Base-by-base conservation (phyloP, 2,888 invertebrate genomes). In the Hypercompe scribonia region DNA sequence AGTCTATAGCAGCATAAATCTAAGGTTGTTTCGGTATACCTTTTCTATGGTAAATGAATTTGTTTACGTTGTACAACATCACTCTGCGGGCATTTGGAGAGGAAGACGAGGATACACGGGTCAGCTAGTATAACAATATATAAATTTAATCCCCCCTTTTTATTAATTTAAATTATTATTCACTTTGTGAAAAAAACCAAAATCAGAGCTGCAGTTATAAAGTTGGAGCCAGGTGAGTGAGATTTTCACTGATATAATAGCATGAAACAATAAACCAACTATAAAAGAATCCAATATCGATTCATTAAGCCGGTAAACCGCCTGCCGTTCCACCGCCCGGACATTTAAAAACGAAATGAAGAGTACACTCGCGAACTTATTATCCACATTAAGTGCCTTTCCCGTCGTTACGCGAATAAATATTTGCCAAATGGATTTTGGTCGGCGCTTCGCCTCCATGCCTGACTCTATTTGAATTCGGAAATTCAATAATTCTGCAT, bases 401-500 rank as follows among this genome's bases (percentile, higher is more conserved):
- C 79, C 76, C 79, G 78, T 80, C 81, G 81, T 82, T 81, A 82
- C 76, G 80, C 77, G 76, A 82, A 86, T 86, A 87, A 90, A 89
- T 88, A 88, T 90, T 88, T 88, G 84, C 85, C 87, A 90, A 90
- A 89, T 89, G 88, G 88, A 90, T 88, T 90, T 90, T 88, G 89
- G 90, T 89, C 85, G 81, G 82, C 81, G 77, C 81, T 79, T 78
- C 84, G 78, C 78, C 76, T 81, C 84, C 39, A 78, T 76, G 78
- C 86, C 84, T 83, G 81, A 79, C 84, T 87, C 86, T 88, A 88
- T 88, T 89, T 85, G 88, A 78, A 90, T 90, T 89, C 83, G 88
- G 88, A 90, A 92, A 92, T 91, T 92, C 91, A 92, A 93, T 93
- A 92, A 91, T 90, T 91, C 88, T 90, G 91, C 91, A 91, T 92